Percentiles rank a stretch among this genome's conserved stretches.
These are phyloP conservation scores for Diarsia brunnea DNA, from an alignment of 2,888 invertebrate genomes.

Conservation along the genomic window DNA sequence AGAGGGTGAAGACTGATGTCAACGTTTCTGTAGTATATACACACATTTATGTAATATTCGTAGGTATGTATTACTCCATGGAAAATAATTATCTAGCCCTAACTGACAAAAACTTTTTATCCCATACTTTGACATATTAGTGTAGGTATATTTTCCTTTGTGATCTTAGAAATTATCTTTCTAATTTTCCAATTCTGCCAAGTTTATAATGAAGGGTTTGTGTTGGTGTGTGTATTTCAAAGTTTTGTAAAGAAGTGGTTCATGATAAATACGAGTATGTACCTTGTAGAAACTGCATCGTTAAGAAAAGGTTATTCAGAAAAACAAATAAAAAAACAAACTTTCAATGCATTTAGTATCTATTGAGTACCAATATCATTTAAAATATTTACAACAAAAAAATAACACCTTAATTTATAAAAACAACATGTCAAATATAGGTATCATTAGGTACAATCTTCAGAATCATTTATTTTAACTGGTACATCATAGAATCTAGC, in stretches of 20 bases:
- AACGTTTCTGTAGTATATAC: too few relatives aligned
- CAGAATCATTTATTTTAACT: not conserved
- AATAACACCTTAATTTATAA: constrained; percentile 29
- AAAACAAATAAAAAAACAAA: not conserved
- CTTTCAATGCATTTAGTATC: not conserved
- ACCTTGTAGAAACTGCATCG: not conserved
- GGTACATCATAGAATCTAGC: constrained; percentile 66
- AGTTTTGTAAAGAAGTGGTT: not conserved
- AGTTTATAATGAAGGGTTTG: not conserved
- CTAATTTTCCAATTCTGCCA: too few relatives aligned
- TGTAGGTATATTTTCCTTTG: not conserved
- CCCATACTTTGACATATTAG: too few relatives aligned
- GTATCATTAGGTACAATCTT: constrained; percentile 16
- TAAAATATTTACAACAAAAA: constrained; percentile 46
- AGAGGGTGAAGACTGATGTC: too few relatives aligned
- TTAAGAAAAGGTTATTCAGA: not conserved
- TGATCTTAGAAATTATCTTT: not conserved
- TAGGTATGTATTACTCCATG: too few relatives aligned
- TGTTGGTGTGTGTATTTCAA: too few relatives aligned
- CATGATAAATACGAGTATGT: not conserved
- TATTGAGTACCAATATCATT: constrained; percentile 28
- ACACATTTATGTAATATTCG: too few relatives aligned
- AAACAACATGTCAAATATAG: constrained; percentile 11
- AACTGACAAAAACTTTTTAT: too few relatives aligned
- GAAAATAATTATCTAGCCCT: too few relatives aligned